Evolutionary conservation across 2,113 vertebrate genomes (phyloP).

Genomic region (Pseudorasbora parva): DNA sequence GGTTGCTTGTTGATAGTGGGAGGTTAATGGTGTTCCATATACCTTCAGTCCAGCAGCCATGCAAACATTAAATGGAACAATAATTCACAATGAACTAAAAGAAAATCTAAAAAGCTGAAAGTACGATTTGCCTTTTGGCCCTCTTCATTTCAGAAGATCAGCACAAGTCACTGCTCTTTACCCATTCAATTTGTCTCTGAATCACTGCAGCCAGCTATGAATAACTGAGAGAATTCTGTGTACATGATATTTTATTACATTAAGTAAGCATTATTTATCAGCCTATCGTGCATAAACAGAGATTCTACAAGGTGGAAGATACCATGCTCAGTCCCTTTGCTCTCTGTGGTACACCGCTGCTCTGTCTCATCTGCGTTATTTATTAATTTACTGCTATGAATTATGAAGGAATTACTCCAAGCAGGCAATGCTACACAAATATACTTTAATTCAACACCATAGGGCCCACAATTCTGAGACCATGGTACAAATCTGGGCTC

Average conservation of each 20-base stretch:
- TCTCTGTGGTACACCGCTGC: slow-evolving; percentile 18
- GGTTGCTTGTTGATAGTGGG: neutral
- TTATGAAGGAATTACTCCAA: slow-evolving; percentile 42
- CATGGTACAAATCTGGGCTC: neutral
- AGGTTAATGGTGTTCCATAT: neutral
- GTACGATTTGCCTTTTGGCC: neutral
- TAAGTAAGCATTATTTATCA: slow-evolving; percentile 51
- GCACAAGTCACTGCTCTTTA: neutral
- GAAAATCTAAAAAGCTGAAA: neutral
- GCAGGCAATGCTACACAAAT: slow-evolving; percentile 17
- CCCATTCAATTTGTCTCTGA: neutral
- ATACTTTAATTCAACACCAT: slow-evolving; percentile 31
- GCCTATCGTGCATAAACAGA: slow-evolving; percentile 29
- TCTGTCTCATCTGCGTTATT: slow-evolving; percentile 34
- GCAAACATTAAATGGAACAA: neutral
- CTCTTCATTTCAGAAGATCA: slow-evolving; percentile 8
- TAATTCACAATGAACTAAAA: neutral
- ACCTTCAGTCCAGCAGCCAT: neutral
- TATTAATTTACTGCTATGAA: slow-evolving; percentile 26
- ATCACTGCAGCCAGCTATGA: neutral
- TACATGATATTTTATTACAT: slow-evolving; percentile 21
- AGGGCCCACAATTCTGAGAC: neutral
- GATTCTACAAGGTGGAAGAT: neutral
- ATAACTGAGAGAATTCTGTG: slow-evolving; percentile 28
- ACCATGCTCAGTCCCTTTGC: neutral